A percentile compares a stretch with the other conserved stretches of the same genome.
These are phyloP conservation scores for Capromys pilorides DNA, from an alignment of 2,797 vertebrate species.

Conservation along the genomic window DNA sequence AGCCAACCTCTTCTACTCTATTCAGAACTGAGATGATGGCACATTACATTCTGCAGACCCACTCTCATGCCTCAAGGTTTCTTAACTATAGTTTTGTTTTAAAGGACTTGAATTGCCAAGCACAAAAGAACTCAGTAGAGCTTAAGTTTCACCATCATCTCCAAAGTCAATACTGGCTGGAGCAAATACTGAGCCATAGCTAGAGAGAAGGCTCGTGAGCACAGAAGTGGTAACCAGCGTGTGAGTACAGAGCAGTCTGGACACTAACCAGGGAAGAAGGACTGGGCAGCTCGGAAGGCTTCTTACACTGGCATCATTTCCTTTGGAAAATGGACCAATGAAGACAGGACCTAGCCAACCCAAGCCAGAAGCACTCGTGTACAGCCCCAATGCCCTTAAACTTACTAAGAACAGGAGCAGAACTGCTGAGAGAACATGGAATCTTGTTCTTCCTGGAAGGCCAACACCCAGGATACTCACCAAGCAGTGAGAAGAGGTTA, in stretches of 20 bases:
- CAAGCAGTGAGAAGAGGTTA: neutral
- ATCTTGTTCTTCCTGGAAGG: neutral
- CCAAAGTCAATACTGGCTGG: neutral
- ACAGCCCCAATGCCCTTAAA: neutral
- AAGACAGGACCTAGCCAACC: neutral
- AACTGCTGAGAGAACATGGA: neutral
- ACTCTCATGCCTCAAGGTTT: neutral
- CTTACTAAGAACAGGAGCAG: neutral
- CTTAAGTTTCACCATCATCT: neutral
- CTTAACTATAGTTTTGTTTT: neutral
- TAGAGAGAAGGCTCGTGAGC: neutral
- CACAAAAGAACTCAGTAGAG: neutral
- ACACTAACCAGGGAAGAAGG: neutral
- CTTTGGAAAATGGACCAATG: neutral
- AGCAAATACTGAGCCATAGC: neutral
- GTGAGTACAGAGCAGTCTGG: neutral
- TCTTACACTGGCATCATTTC: neutral
- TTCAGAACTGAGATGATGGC: neutral
- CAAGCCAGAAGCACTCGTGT: neutral
- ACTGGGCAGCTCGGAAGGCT: neutral
- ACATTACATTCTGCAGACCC: neutral
- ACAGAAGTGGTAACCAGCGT: neutral
- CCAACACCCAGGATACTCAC: neutral
- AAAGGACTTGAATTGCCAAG: constrained; percentile 13
- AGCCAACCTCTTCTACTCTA: neutral